Evolutionary conservation across 2,888 invertebrate species (phyloP).

Genomic region (Silvanus unidentatus): DNA sequence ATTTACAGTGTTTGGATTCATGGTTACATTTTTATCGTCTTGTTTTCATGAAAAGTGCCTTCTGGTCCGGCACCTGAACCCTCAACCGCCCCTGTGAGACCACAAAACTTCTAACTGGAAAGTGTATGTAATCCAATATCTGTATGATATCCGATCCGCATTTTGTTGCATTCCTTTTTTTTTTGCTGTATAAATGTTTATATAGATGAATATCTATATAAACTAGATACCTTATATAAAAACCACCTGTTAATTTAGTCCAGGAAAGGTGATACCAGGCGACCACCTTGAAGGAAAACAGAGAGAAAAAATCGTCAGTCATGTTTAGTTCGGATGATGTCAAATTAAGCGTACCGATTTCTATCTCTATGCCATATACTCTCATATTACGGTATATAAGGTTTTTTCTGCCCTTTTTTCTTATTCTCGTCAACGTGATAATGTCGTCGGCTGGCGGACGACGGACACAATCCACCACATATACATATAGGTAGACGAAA

Average conservation of each 20-base stretch:
- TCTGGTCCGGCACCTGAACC: too few relatives aligned
- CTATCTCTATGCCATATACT: constrained; percentile 24
- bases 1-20: too few relatives aligned
- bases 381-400: constrained; percentile 20
- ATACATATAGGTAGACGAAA: too few relatives aligned
- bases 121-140: constrained; percentile 14
- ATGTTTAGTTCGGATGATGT: constrained; percentile 25
- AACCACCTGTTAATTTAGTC: constrained; percentile 32
- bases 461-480: too few relatives aligned
- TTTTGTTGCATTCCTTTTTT: constrained; percentile 16
- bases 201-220: constrained; percentile 21
- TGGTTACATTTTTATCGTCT: too few relatives aligned
- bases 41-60: too few relatives aligned
- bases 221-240: constrained; percentile 28
- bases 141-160: constrained; percentile 13
- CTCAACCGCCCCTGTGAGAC: too few relatives aligned
- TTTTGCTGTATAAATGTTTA: not conserved
- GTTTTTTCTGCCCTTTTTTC: too few relatives aligned
- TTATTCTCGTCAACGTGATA: too few relatives aligned
- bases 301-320: constrained; percentile 24
- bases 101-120: constrained; percentile 3
- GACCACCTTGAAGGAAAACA: constrained; percentile 33
- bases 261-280: constrained; percentile 32
- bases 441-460: too few relatives aligned
- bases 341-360: constrained; percentile 31